These are phyloP conservation scores for Drosophila demipolita DNA, from an alignment of 2,888 invertebrate species.

Conservation along the genomic window DNA sequence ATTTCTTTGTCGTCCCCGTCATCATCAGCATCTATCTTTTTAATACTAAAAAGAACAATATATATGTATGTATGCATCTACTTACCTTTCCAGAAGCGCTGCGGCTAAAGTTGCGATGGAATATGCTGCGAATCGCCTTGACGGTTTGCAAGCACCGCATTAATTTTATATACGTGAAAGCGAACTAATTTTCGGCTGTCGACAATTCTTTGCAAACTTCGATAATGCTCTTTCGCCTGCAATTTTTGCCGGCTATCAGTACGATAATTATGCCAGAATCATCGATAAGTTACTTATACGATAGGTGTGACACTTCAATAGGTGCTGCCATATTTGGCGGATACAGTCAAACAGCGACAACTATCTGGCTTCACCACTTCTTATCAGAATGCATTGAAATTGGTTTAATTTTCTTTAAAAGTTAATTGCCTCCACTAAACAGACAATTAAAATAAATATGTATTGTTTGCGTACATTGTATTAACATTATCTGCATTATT, in stretches of 20 bases:
- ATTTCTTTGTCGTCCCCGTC: slow-evolving; percentile 13
- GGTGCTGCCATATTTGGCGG: not conserved
- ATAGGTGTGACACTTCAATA: not conserved
- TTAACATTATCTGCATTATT: no score
- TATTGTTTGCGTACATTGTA: no score
- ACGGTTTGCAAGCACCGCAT: slow-evolving; percentile 60
- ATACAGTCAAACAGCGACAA: no score
- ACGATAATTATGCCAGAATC: not conserved
- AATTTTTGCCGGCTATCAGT: slow-evolving; percentile 51
- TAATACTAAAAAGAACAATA: not conserved
- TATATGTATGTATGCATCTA: not conserved
- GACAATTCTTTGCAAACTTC: slow-evolving; percentile 16
- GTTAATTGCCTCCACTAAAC: no score
- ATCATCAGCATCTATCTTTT: not conserved
- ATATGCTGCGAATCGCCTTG: slow-evolving; percentile 35
- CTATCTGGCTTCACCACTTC: slow-evolving; percentile 1
- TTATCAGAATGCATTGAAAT: not conserved
- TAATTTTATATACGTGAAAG: slow-evolving; percentile 16
- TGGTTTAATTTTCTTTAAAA: not conserved
- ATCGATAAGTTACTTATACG: slow-evolving; percentile 13
- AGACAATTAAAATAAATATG: no score
- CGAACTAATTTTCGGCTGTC: not conserved
- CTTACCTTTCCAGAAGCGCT: slow-evolving; percentile 51
- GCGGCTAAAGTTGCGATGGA: slow-evolving; percentile 39
- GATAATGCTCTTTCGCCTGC: slow-evolving; percentile 25